A percentile compares a stretch with the other conserved stretches of the same genome.
phyloP scores from a whole-genome alignment of 2,113 vertebrate genomes.

The Atherinomorus stipes region DNA sequence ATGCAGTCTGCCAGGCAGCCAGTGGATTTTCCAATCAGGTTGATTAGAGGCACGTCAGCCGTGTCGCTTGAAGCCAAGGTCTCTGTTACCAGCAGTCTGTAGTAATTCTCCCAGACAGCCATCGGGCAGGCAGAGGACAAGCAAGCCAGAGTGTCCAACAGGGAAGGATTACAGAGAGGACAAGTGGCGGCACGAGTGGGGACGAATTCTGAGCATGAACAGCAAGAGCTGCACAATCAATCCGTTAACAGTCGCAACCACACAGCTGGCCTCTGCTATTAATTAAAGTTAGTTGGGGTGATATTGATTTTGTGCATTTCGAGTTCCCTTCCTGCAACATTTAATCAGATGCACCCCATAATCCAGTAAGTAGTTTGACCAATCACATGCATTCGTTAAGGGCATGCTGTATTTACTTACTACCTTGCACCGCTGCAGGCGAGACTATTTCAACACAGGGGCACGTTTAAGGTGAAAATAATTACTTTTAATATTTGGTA shows the following conservation, averaged over 20 bases:
- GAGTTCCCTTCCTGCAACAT: background rate
- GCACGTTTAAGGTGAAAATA: background rate
- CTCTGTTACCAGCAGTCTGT: conserved; percentile 52
- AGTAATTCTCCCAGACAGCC: conserved; percentile 54
- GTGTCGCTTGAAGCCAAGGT: conserved; percentile 54
- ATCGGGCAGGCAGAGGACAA: conserved; percentile 27
- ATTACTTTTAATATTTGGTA: too few species aligned
- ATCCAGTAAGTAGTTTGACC: conserved; percentile 31
- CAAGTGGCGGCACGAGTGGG: background rate
- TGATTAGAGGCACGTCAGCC: conserved; percentile 67
- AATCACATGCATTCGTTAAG: conserved; percentile 16
- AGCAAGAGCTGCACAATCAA: conserved; percentile 14
- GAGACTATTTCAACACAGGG: background rate
- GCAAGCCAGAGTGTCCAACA: conserved; percentile 33
- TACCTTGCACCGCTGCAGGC: conserved; percentile 1
- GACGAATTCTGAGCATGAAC: conserved; percentile 6
- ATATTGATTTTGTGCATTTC: conserved; percentile 29
- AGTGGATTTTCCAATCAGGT: conserved; percentile 73
- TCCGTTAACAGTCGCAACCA: background rate
- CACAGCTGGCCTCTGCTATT: background rate
- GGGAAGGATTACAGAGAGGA: conserved; percentile 33
- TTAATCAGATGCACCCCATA: conserved; percentile 1
- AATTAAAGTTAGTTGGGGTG: conserved; percentile 2
- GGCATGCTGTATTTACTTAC: background rate
- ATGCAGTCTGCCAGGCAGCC: conserved; percentile 40